Percentiles rank a stretch among this genome's conserved stretches.
Evolutionary conservation across 2,113 vertebrate species (phyloP).

Genomic region (Gnathonemus longibarbis): DNA sequence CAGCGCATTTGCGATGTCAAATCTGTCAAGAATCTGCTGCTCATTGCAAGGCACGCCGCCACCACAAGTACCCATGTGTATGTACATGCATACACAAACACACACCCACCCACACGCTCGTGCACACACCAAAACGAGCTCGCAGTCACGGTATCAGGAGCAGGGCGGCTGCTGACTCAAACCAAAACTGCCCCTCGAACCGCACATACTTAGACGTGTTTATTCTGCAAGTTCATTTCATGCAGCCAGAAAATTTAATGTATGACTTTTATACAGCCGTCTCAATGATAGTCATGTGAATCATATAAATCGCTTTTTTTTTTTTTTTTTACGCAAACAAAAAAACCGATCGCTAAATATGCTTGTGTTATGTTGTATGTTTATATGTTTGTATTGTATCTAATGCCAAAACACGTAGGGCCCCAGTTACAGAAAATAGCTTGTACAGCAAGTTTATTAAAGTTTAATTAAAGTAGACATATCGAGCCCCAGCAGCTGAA

Average conservation of each 20-base stretch:
- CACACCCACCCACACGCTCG: conserved; percentile 32
- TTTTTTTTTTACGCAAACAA: background rate
- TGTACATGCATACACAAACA: conserved; percentile 31
- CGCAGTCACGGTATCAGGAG: background rate
- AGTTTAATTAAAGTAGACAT: background rate
- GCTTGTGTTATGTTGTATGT: background rate
- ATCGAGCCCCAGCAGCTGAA: background rate
- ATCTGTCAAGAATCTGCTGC: background rate
- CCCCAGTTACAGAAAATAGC: background rate
- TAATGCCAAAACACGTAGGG: background rate
- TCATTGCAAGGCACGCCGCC: background rate
- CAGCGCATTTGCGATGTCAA: background rate
- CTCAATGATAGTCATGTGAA: background rate
- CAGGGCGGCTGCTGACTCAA: conserved; percentile 61
- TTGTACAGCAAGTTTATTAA: background rate
- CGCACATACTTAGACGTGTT: conserved; percentile 13
- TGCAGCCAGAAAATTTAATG: background rate
- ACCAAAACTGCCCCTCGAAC: conserved; percentile 51
- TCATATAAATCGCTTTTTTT: background rate
- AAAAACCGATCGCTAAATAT: background rate
- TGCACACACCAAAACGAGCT: conserved; percentile 18
- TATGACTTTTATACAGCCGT: background rate
- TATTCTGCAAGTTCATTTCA: background rate
- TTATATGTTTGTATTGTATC: background rate
- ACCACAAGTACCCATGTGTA: background rate